Evolutionary conservation across 2,888 invertebrate species (phyloP).

Genomic region (Cyaniris semiargus): DNA sequence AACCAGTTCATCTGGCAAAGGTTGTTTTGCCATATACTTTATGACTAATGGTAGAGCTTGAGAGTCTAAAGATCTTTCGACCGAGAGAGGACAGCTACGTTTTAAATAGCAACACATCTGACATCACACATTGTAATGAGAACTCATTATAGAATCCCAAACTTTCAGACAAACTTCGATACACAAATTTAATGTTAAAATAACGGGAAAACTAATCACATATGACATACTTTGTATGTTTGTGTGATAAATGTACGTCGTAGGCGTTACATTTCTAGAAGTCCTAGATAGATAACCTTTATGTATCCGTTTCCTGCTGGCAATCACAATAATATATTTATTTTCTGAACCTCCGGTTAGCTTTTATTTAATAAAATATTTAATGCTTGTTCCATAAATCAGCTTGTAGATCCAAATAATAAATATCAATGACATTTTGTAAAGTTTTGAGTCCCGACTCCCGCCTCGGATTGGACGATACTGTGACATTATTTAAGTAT

Average conservation of each 20-base stretch:
- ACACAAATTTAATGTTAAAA: not conserved
- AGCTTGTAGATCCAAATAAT: not conserved
- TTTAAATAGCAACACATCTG: too few relatives aligned
- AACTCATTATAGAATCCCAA: too few relatives aligned
- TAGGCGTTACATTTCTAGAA: slow-evolving; percentile 31
- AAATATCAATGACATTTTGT: too few relatives aligned
- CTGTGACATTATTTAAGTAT: not conserved
- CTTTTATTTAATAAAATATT: not conserved
- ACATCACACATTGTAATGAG: too few relatives aligned
- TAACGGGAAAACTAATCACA: slow-evolving; percentile 11
- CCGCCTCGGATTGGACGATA: too few relatives aligned
- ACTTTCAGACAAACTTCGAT: too few relatives aligned
- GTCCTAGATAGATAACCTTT: slow-evolving; percentile 35
- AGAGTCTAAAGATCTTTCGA: too few relatives aligned
- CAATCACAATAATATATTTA: slow-evolving; percentile 15
- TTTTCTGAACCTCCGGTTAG: not conserved
- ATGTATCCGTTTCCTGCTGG: slow-evolving; percentile 34
- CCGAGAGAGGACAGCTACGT: too few relatives aligned
- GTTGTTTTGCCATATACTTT: not conserved
- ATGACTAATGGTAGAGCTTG: not conserved
- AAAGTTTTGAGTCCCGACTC: too few relatives aligned
- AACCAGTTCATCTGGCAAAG: not conserved
- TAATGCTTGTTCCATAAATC: not conserved
- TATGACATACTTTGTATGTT: slow-evolving; percentile 27
- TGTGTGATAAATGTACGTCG: slow-evolving; percentile 28